Conservation (phyloP, 2,888 invertebrate genomes). For the Anthophora plumipes region DNA sequence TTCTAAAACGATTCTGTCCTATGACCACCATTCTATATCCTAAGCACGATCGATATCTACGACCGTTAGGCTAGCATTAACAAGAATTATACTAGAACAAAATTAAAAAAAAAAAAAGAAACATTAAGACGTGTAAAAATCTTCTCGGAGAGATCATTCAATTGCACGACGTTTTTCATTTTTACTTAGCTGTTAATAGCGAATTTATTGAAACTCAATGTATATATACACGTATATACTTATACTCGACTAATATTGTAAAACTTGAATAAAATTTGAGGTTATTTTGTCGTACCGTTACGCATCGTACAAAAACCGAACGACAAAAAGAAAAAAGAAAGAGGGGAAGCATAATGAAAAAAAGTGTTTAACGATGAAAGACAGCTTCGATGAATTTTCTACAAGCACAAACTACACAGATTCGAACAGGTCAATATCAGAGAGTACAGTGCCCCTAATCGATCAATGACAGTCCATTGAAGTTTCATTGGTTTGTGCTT, state of each 20-base stretch:
- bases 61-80: constrained; percentile 23
- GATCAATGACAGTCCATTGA: constrained; percentile 37
- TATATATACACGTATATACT: not conserved
- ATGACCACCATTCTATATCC: constrained; percentile 11
- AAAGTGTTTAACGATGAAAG: not conserved
- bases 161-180: not conserved
- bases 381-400: constrained; percentile 22
- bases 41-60: constrained; percentile 25
- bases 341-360: not conserved
- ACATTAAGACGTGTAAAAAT: not conserved
- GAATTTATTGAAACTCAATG: not conserved
- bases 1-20: constrained; percentile 37
- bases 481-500: constrained; percentile 23
- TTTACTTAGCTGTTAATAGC: not conserved
- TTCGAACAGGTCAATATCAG: constrained; percentile 21
- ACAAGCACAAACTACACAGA: constrained; percentile 22
- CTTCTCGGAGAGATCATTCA: not conserved
- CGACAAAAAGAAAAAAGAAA: not conserved
- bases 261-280: not conserved
- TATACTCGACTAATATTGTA: not conserved
- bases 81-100: constrained; percentile 1
- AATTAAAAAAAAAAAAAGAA: too few species aligned
- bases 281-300: not conserved
- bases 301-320: not conserved
- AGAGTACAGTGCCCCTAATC: constrained; percentile 39